Base-by-base conservation (phyloP, 2,888 invertebrate genomes). In the Pristionchus arcanus region DNA sequence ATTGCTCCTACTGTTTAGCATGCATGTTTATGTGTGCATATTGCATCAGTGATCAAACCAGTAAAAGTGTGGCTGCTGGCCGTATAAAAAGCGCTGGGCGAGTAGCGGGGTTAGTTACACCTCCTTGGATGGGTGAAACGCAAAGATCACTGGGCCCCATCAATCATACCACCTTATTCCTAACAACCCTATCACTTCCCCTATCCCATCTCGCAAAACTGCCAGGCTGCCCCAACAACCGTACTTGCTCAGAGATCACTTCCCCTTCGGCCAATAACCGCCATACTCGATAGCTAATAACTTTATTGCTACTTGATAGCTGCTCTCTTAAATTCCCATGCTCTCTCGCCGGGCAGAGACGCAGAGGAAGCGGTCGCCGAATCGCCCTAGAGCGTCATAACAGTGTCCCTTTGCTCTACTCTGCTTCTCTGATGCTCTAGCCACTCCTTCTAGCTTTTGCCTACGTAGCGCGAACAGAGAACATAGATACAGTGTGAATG, bases 381-480 rank as follows among this genome's bases (percentile, higher is more conserved):
- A 28, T 81, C 74, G 37, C 74, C 42, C 81, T 53, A 42, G 42
- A 81, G 49, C 42, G 81, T 74, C 81, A 81, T 81, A 53, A 81
- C 49, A 49, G 42, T 15, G 42, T 15, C 37, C 77, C 77, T 15
- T 59, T 25, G n/a, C 21, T 7, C 7, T n/a, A 63, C 49, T 42
- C n/a, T 42, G 81, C 81, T 42, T 81, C 81, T 53, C 81, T 53
- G 81, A 11, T 53, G 25, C 81, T 53, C 49, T 81, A 28, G 63
- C 71, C 31, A 34, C 71, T 34, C 31, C 34, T 71, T 34, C 34
- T 34, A 13, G 42, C 42, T 49, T 49, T 25, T 81, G 81, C 81
- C 81, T 81, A 81, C 81, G 81, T 81, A 81, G 21, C 53, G 49
- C 81, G 81, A 81, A 53, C 81, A 28, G 28, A 81, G 81, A 42